Percentiles rank a stretch among this genome's conserved stretches.
phyloP scores from a whole-genome alignment of 2,113 vertebrate species.

The Lynx canadensis region DNA sequence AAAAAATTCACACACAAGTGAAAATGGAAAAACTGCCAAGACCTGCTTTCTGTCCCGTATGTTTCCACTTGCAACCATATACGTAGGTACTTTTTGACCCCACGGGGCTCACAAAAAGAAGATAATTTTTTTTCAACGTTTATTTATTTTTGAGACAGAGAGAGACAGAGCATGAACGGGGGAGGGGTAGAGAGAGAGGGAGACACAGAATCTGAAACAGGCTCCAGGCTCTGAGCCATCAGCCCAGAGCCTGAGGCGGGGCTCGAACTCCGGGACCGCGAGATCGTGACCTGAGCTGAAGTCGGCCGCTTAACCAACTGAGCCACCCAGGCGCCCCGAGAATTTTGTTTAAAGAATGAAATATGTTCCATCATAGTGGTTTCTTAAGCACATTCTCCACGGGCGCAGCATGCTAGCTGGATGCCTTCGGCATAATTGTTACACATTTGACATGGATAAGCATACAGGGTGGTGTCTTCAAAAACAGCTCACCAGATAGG shows the following conservation, averaged over 20 bases:
- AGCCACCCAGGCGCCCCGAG: too few relatives aligned
- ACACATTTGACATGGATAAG: neutral
- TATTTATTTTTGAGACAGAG: too few relatives aligned
- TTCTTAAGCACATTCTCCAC: neutral
- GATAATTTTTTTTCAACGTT: too few relatives aligned
- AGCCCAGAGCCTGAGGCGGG: too few relatives aligned
- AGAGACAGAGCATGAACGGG: too few relatives aligned
- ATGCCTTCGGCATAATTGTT: neutral
- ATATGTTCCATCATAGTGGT: neutral
- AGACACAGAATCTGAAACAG: too few relatives aligned
- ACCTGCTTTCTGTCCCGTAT: slow-evolving; percentile 87
- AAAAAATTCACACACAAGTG: slow-evolving; percentile 89
- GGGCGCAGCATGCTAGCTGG: neutral
- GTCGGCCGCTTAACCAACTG: too few relatives aligned
- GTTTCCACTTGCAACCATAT: slow-evolving; percentile 88
- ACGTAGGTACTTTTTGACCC: slow-evolving; percentile 90
- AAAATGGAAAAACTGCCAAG: slow-evolving; percentile 89
- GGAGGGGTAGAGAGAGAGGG: too few relatives aligned
- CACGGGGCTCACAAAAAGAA: slow-evolving; percentile 69
- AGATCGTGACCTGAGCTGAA: too few relatives aligned
- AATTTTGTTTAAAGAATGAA: neutral
- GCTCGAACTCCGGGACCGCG: too few relatives aligned
- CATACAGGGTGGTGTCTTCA: neutral
- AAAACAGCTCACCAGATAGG: neutral
- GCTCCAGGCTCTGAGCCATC: too few relatives aligned